Evolutionary conservation across 35 echinoderm and acorn worm genomes (phyloP).

Genomic region (Ptychodera flava): DNA sequence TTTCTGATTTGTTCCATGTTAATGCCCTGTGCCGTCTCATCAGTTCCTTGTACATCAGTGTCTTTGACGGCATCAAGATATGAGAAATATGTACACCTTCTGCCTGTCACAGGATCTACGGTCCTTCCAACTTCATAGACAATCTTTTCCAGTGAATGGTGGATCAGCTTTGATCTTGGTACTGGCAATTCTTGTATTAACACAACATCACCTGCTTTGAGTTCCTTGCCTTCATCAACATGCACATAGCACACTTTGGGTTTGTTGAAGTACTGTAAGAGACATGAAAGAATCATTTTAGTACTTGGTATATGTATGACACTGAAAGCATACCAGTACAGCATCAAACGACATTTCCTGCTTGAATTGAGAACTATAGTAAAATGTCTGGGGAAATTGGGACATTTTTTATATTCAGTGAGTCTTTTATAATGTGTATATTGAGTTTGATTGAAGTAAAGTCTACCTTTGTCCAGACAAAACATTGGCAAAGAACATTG

Average conservation of each 20-base stretch:
- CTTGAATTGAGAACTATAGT: too few relatives aligned
- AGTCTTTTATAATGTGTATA: too few relatives aligned
- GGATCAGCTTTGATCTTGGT: conserved; percentile 31
- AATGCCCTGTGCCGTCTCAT: neutral
- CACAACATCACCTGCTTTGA: conserved; percentile 75
- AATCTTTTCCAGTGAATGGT: conserved; percentile 59
- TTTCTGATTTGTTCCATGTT: neutral
- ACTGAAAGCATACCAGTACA: too few relatives aligned
- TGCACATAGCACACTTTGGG: neutral
- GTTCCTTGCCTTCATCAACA: conserved; percentile 42
- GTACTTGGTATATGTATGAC: too few relatives aligned
- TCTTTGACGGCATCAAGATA: neutral
- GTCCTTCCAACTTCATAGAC: conserved; percentile 72
- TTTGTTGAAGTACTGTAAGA: neutral
- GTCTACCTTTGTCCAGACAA: too few relatives aligned
- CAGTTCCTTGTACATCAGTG: neutral
- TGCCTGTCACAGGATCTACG: conserved; percentile 77
- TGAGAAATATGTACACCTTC: conserved; percentile 24
- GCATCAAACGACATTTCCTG: too few relatives aligned
- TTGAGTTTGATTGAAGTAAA: too few relatives aligned
- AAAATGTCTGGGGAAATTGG: too few relatives aligned
- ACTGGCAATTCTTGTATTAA: conserved; percentile 56
- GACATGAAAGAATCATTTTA: too few relatives aligned
- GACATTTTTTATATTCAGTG: too few relatives aligned
- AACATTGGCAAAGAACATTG: too few relatives aligned